Conservation (phyloP, 2,888 invertebrate species). For the Pheosia gnoma region DNA sequence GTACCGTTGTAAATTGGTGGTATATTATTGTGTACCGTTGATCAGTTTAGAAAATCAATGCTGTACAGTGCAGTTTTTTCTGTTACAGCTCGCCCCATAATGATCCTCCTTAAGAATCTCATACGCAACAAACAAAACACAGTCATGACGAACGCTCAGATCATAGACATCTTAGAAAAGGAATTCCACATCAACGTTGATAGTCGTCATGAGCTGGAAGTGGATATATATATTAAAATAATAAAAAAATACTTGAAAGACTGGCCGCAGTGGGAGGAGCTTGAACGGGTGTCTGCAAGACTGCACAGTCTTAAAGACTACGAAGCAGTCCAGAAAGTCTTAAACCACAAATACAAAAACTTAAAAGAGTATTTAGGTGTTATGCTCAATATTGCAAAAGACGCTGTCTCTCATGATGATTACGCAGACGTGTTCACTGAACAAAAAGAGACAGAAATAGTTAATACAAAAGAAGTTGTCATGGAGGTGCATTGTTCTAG, state of each 20-base stretch:
- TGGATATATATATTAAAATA: conserved; percentile 64
- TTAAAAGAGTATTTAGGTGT: conserved; percentile 56
- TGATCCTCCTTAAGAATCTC: conserved; percentile 58
- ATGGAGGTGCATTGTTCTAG: conserved; percentile 55
- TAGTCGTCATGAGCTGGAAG: conserved; percentile 54
- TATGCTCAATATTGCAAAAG: conserved; percentile 47
- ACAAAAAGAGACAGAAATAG: conserved; percentile 16
- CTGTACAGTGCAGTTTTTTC: not conserved
- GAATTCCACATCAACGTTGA: conserved; percentile 58
- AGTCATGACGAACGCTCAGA: conserved; percentile 64
- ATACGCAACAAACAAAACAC: conserved; percentile 63
- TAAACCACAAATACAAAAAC: conserved; percentile 53
- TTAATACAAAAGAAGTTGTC: conserved; percentile 35
- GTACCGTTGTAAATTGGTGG: too few relatives aligned
- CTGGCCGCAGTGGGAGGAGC: conserved; percentile 72
- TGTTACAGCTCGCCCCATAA: conserved; percentile 61
- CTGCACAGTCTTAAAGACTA: conserved; percentile 46
- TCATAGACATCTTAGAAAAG: conserved; percentile 58
- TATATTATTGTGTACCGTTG: too few relatives aligned
- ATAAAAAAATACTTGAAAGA: conserved; percentile 69
- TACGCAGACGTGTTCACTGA: conserved; percentile 12
- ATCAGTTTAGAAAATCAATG: too few relatives aligned
- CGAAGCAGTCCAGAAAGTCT: conserved; percentile 41
- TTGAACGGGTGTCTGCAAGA: conserved; percentile 47
- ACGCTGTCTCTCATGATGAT: conserved; percentile 34